Conservation (phyloP, 2,797 vertebrate species). For the Coregonus sp. region DNA sequence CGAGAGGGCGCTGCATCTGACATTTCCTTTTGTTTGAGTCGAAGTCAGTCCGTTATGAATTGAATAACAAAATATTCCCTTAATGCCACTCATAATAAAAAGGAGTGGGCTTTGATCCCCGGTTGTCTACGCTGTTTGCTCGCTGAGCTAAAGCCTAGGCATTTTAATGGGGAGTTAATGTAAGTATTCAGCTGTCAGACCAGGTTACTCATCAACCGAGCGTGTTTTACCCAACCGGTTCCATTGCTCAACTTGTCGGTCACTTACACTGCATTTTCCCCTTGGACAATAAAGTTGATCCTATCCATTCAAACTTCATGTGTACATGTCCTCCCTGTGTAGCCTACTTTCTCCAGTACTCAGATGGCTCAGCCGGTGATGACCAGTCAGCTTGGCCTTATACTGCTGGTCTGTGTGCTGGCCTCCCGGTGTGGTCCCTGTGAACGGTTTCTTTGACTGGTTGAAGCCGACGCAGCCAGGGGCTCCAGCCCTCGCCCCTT, state of each 20-base stretch:
- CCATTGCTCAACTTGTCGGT: neutral
- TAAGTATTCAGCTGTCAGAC: neutral
- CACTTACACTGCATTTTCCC: neutral
- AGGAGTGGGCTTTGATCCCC: no score
- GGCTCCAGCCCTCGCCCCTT: conserved; percentile 23
- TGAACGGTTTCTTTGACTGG: conserved; percentile 76
- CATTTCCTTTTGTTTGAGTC: neutral
- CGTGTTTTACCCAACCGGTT: neutral
- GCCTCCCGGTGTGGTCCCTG: conserved; percentile 41
- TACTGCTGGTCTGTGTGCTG: conserved; percentile 44
- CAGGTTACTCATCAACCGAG: neutral
- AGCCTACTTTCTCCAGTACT: neutral
- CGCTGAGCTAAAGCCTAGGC: neutral
- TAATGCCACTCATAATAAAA: neutral
- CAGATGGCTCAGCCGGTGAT: conserved; percentile 45
- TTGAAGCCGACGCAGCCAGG: conserved; percentile 51
- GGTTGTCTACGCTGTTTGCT: neutral
- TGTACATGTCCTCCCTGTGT: neutral
- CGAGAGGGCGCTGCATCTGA: neutral
- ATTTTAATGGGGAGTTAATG: neutral
- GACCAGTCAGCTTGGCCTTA: conserved; percentile 8
- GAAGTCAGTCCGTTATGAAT: neutral
- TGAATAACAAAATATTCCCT: neutral
- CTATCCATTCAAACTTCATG: no score
- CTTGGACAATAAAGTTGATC: no score